Evolutionary conservation across 2,113 vertebrate genomes (phyloP).

Genomic region (Gulo gulo): DNA sequence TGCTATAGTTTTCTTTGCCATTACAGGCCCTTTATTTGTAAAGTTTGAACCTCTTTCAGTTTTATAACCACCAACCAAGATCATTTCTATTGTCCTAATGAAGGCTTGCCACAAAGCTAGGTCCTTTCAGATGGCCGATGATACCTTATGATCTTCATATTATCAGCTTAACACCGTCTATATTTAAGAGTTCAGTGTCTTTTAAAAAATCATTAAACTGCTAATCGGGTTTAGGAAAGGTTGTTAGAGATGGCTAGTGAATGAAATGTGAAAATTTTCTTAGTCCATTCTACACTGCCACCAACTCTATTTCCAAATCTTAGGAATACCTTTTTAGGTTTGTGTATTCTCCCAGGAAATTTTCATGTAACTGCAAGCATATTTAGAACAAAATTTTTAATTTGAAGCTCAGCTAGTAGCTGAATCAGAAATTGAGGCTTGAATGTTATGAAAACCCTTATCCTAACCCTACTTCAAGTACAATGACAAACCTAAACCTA

Average conservation of each 20-base stretch:
- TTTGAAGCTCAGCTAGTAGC: background rate
- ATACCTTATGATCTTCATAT: background rate
- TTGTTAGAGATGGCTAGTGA: background rate
- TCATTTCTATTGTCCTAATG: background rate
- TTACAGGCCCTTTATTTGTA: too few species aligned
- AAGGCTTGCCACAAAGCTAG: background rate
- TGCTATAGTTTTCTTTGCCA: background rate
- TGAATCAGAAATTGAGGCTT: background rate
- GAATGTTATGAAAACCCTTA: background rate
- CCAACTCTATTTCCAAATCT: background rate
- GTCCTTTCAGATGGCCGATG: background rate
- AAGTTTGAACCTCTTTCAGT: background rate
- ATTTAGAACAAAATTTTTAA: background rate
- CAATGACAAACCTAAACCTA: background rate
- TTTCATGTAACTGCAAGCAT: background rate
- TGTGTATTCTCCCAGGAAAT: background rate
- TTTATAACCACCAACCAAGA: background rate
- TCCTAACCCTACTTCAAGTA: background rate
- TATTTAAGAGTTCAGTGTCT: background rate
- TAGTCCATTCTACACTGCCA: background rate
- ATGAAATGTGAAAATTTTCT: background rate
- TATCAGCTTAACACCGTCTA: background rate
- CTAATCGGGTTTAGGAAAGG: background rate
- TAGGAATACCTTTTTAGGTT: background rate
- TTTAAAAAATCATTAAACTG: background rate